phyloP scores from a whole-genome alignment of 2,797 vertebrate species.

The Pyrrhura leucotis region DNA sequence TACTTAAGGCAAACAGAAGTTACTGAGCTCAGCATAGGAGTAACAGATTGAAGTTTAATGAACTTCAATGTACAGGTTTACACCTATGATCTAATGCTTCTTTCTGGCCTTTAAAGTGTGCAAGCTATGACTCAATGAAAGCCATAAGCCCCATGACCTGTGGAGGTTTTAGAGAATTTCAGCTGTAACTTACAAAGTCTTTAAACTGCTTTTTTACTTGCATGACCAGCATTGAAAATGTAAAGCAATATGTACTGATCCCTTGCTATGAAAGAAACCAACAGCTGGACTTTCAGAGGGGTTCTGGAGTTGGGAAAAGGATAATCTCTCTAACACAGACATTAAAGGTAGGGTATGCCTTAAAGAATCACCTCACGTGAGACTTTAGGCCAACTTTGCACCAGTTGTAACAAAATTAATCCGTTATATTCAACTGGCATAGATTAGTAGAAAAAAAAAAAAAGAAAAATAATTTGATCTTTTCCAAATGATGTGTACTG shows the following conservation, averaged over 20 bases:
- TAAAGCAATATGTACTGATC: background rate
- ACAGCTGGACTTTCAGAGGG: slow-evolving; percentile 22
- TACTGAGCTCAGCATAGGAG: background rate
- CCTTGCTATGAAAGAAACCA: background rate
- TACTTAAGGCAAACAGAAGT: background rate
- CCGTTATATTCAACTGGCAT: background rate
- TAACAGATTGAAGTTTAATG: background rate
- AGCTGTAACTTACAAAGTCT: background rate
- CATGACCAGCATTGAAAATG: background rate
- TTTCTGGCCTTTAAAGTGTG: background rate
- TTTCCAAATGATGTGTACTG: background rate
- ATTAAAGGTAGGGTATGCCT: background rate
- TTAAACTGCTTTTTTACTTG: background rate
- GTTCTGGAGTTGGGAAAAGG: background rate
- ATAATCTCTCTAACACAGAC: background rate
- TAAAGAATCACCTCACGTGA: background rate
- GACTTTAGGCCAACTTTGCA: background rate
- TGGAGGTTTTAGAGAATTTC: slow-evolving; percentile 6
- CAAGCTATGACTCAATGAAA: background rate
- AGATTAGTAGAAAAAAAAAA: background rate
- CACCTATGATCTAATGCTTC: background rate
- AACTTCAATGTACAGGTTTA: background rate
- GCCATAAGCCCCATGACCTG: background rate
- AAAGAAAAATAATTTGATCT: background rate
- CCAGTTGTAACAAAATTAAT: background rate